These are phyloP conservation scores for Odontamblyopus lacepedii DNA, from an alignment of 2,797 vertebrate species.

Conservation along the genomic window DNA sequence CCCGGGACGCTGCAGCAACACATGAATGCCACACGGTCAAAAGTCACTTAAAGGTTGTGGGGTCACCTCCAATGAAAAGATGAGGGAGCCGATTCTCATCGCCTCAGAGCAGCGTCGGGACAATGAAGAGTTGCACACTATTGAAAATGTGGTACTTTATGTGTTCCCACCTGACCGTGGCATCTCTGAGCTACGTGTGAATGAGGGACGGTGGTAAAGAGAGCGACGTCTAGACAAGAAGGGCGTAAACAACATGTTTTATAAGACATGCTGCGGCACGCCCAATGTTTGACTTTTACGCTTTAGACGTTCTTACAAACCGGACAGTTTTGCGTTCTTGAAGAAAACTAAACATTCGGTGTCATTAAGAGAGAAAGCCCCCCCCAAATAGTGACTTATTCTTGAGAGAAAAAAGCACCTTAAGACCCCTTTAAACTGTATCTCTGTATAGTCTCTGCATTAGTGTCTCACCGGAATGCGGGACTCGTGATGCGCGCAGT, in stretches of 20 bases:
- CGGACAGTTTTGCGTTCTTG: background rate
- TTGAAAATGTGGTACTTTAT: conserved; percentile 68
- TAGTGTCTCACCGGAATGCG: conserved; percentile 59
- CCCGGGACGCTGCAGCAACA: conserved; percentile 41
- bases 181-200: conserved; percentile 74
- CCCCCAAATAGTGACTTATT: background rate
- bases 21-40: conserved; percentile 77
- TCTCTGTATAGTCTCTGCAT: conserved; percentile 56
- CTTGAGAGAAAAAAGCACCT: background rate
- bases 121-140: conserved; percentile 65
- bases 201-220: conserved; percentile 60
- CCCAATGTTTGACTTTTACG: conserved; percentile 39
- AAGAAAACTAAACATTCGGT: background rate
- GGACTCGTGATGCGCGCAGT: conserved; percentile 35
- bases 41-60: conserved; percentile 77
- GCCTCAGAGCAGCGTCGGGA: conserved; percentile 47
- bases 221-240: conserved; percentile 71
- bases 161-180: conserved; percentile 76
- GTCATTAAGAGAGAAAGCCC: background rate
- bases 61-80: conserved; percentile 75
- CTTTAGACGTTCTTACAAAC: background rate
- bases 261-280: conserved; percentile 49
- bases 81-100: conserved; percentile 65
- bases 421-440: conserved; percentile 26
- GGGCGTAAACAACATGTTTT: conserved; percentile 62